These are phyloP conservation scores for Ridgeia piscesae DNA, from an alignment of 1,140 invertebrate genomes.

Conservation along the genomic window DNA sequence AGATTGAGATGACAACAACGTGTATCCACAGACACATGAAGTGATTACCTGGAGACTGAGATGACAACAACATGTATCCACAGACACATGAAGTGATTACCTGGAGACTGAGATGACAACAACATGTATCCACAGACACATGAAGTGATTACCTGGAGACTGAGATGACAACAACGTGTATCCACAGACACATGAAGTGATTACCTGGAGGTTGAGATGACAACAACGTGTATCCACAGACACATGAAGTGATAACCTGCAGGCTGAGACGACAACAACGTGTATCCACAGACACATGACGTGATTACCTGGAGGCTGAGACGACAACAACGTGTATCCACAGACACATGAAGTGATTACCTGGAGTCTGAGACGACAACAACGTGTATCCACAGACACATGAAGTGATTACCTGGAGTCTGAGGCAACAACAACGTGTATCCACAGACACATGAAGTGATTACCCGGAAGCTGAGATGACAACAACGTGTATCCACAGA, in stretches of 20 bases:
- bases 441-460: slow-evolving; percentile 17
- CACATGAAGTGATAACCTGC: not conserved
- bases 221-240: slow-evolving; percentile 18
- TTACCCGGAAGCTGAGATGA: slow-evolving; percentile 10
- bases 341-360: not conserved
- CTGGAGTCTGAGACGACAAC: slow-evolving; percentile 18
- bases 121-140: slow-evolving; percentile 16
- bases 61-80: slow-evolving; percentile 22
- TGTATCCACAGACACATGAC: slow-evolving; percentile 18
- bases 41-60: not conserved
- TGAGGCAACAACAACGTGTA: slow-evolving; percentile 18
- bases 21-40: slow-evolving; percentile 19
- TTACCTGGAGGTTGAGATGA: slow-evolving; percentile 16
- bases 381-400: slow-evolving; percentile 17
- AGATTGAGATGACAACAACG: slow-evolving; percentile 16
- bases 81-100: not conserved
- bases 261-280: slow-evolving; percentile 17
- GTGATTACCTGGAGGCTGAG: no score
- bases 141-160: slow-evolving; percentile 7
- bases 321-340: not conserved
- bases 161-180: slow-evolving; percentile 21
- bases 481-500: not conserved
- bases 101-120: slow-evolving; percentile 19
- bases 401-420: slow-evolving; percentile 6
- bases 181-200: slow-evolving; percentile 12